Conservation (phyloP, 1,140 invertebrate species). For the Drosophila bifasciata region DNA sequence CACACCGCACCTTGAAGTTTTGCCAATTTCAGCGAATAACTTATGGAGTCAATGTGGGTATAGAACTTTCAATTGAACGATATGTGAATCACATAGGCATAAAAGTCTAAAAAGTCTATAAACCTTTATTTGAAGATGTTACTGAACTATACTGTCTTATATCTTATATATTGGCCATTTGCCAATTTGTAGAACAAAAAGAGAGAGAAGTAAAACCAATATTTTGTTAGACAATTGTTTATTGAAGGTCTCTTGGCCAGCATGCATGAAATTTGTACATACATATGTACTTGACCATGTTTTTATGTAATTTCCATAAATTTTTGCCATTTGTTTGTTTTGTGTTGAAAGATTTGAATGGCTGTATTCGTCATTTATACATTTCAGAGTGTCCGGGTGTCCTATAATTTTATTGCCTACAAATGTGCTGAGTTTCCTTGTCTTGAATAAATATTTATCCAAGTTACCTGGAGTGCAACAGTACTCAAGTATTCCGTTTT, state of each 20-base stretch:
- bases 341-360: background rate
- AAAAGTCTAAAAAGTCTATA: too few species aligned
- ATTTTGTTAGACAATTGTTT: conserved; percentile 52
- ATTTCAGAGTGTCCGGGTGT: conserved; percentile 30
- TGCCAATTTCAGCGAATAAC: conserved; percentile 28
- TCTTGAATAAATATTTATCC: conserved; percentile 56
- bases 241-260: conserved; percentile 53
- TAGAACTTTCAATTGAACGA: background rate
- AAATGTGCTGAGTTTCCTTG: conserved; percentile 32
- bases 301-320: conserved; percentile 48
- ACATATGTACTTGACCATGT: conserved; percentile 71
- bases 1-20: conserved; percentile 2
- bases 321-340: conserved; percentile 42
- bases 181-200: too few species aligned
- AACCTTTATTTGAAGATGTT: too few species aligned
- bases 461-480: conserved; percentile 61
- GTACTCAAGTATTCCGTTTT: too few species aligned
- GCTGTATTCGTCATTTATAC: conserved; percentile 35
- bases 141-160: too few species aligned
- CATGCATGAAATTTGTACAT: conserved; percentile 72
- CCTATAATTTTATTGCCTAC: conserved; percentile 16
- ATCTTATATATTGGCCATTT: too few species aligned
- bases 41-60: conserved; percentile 4
- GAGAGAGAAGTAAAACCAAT: conserved; percentile 23
- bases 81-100: too few species aligned